These are phyloP conservation scores for Ormyrus labotus DNA, from an alignment of 2,888 invertebrate species.

Conservation along the genomic window DNA sequence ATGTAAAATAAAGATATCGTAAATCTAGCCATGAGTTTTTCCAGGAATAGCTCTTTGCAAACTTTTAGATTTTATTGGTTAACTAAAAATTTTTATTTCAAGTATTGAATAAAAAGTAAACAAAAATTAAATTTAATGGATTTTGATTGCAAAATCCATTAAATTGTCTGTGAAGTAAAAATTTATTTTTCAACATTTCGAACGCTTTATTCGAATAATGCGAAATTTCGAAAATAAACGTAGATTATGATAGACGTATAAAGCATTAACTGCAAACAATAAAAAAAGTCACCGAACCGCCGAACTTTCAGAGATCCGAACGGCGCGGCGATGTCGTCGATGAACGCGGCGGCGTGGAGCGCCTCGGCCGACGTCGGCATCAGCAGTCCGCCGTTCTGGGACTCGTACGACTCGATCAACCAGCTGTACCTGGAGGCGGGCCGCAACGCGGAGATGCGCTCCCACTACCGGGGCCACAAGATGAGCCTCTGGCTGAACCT, in stretches of 20 bases:
- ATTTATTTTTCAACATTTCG: neutral
- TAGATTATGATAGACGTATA: neutral
- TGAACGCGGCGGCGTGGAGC: slow-evolving; percentile 71
- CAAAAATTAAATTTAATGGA: no score
- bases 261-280: neutral
- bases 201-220: neutral
- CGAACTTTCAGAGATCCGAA: slow-evolving; percentile 82
- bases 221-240: neutral
- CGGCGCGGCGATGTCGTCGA: slow-evolving; percentile 65
- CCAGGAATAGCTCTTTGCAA: no score
- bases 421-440: slow-evolving; percentile 87
- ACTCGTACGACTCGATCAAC: slow-evolving; percentile 92
- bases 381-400: slow-evolving; percentile 87
- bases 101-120: no score
- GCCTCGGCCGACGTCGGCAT: slow-evolving; percentile 62
- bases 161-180: no score
- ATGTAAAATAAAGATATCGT: no score
- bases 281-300: neutral
- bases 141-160: no score
- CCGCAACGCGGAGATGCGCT: slow-evolving; percentile 83
- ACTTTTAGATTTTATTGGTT: no score
- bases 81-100: no score
- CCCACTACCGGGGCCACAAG: slow-evolving; percentile 95
- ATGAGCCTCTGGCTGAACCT: slow-evolving; percentile 94
- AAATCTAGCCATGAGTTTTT: no score